A percentile compares a stretch with the other conserved stretches of the same genome.
Conservation (phyloP, 2,888 invertebrate genomes). For the Pasiphila rectangulata region DNA sequence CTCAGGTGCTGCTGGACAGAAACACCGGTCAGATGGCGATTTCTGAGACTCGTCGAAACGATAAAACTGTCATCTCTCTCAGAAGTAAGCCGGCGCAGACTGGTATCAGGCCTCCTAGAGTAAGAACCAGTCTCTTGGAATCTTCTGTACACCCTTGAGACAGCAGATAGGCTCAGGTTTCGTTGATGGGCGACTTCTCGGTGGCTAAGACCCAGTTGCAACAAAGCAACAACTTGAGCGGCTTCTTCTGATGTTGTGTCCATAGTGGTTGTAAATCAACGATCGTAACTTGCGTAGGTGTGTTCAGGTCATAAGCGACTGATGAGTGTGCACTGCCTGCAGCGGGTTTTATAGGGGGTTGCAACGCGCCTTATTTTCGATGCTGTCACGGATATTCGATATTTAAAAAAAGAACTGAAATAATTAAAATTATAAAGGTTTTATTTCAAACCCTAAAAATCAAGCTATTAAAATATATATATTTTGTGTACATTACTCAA, state of each 20-base stretch:
- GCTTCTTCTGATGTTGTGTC: not conserved
- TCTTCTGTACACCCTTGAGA: slow-evolving; percentile 9
- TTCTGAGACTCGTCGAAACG: slow-evolving; percentile 6
- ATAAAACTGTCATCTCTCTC: slow-evolving; percentile 13
- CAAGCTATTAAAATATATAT: no score
- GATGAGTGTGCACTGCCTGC: not conserved
- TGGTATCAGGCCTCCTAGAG: slow-evolving; percentile 1
- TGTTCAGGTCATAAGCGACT: not conserved
- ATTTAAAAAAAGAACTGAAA: slow-evolving; percentile 3
- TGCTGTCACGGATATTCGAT: no score
- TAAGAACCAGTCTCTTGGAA: not conserved
- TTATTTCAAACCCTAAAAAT: no score
- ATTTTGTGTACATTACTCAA: no score
- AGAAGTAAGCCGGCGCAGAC: not conserved
- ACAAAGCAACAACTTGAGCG: not conserved
- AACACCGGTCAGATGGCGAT: slow-evolving; percentile 14
- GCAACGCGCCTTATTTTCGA: no score
- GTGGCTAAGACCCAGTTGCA: not conserved
- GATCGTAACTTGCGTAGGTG: not conserved
- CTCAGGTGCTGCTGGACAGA: slow-evolving; percentile 9
- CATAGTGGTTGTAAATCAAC: no score
- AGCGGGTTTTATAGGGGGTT: no score
- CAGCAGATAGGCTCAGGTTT: slow-evolving; percentile 2
- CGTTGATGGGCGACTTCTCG: slow-evolving; percentile 3
- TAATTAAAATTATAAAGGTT: not conserved